These are phyloP conservation scores for Leuciscus idus DNA, from an alignment of 2,113 vertebrate species.

Conservation along the genomic window DNA sequence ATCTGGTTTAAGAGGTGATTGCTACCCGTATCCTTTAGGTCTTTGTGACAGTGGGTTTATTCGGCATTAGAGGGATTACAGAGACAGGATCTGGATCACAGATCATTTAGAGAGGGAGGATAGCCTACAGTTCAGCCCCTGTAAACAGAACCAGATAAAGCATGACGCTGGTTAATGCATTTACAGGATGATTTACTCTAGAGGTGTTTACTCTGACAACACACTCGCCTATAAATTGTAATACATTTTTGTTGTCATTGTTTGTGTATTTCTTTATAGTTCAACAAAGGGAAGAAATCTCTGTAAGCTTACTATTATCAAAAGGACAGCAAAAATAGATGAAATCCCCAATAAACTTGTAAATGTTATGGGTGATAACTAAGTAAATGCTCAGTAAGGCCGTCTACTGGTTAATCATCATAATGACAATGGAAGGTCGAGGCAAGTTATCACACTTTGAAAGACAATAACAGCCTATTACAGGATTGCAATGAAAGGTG, in stretches of 20 bases:
- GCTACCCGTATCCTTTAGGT: background rate
- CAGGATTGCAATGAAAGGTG: background rate
- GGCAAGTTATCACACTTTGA: background rate
- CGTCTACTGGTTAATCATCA: background rate
- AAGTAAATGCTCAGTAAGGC: too few species aligned
- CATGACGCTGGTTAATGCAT: background rate
- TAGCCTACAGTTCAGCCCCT: background rate
- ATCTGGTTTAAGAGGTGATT: constrained; percentile 16
- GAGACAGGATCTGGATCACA: constrained; percentile 23
- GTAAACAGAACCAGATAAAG: background rate
- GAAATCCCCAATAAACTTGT: background rate
- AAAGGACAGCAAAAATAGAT: background rate
- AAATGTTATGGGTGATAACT: too few species aligned
- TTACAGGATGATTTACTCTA: background rate
- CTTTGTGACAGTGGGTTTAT: constrained; percentile 30
- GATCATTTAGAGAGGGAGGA: constrained; percentile 17
- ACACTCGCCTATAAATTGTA: background rate
- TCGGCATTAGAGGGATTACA: constrained; percentile 23
- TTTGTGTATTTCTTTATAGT: background rate
- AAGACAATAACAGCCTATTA: background rate
- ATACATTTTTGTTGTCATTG: background rate
- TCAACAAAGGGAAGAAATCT: background rate
- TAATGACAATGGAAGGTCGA: background rate
- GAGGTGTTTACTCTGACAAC: background rate
- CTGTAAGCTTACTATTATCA: background rate